Conservation (phyloP, 2,113 vertebrate species). For the Calcarius ornatus region DNA sequence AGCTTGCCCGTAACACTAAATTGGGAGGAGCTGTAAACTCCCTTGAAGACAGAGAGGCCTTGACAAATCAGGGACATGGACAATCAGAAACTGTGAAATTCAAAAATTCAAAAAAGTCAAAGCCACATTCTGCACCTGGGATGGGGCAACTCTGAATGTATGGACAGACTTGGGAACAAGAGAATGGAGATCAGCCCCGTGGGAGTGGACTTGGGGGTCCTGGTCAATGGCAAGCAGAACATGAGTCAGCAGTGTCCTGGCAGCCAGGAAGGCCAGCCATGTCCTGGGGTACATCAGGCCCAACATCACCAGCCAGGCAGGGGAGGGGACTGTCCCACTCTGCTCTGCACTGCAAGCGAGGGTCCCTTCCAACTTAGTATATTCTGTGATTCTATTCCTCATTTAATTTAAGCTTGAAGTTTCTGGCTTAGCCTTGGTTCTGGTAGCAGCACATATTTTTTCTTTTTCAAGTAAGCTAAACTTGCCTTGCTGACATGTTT, state of each 20-base stretch:
- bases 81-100: background rate
- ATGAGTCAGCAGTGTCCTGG: background rate
- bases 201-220: background rate
- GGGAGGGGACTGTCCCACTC: background rate
- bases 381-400: background rate
- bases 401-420: background rate
- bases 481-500: constrained; percentile 1
- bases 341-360: background rate
- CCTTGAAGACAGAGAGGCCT: background rate
- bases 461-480: background rate
- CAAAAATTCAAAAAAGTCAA: background rate
- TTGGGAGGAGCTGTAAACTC: background rate
- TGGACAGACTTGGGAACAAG: background rate
- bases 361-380: background rate
- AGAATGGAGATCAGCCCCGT: background rate
- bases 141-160: background rate
- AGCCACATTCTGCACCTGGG: background rate
- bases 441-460: background rate
- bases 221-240: background rate
- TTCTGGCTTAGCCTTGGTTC: background rate
- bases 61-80: background rate
- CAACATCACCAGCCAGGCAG: fast-evolving
- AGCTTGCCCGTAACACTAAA: background rate
- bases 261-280: background rate
- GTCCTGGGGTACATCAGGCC: background rate